Evolutionary conservation across 2,113 vertebrate genomes (phyloP), one percentile per base, ranked within the genome.

Genomic region (Xiphophorus hellerii): DNA sequence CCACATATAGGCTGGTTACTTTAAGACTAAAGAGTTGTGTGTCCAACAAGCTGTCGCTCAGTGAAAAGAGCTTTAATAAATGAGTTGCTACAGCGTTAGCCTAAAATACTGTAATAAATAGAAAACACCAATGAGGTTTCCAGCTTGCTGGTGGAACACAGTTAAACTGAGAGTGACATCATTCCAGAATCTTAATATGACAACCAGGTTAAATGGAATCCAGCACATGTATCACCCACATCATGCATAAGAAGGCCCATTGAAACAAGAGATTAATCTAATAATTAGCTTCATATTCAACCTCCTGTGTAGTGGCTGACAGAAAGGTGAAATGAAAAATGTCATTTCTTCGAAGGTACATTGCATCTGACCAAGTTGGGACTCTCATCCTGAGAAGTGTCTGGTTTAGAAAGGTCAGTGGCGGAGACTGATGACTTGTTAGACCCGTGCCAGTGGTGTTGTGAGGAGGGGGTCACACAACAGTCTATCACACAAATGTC

Each of bases 351-450:
- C 14, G 22, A 29, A n/a, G 69, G 20, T 29, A 65, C 65, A 69
- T 25, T 35, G 15, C 7, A 64, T 73, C 0, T 33, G 31, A 31
- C 42, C 60, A 37, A 27, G 22, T 35, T 14, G 17, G 13, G 66
- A 60, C 42, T 42, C 74, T 51, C 30, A 73, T 65, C 61, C 33
- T 37, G 64, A 51, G 69, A 81, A 51, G 61, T 65, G 15, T 65
- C 66, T 77, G 60, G 54, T 48, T 61, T 48, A 44, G 80, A 82
- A 82, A 74, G 80, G 80, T 82, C 80, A 82, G 33, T 3, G 33
- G 48, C 58, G 48, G 74, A 77, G 67, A 73, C 61, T 65, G 66
- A 73, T 69, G 69, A 73, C 65, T 69, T 73, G 74, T 73, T 72
- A 77, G 66, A 61, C 67, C 48, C 35, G n/a, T 69, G 67, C 33